Base-by-base conservation (phyloP, 1,140 invertebrate genomes). In the Drosophila biarmipes region DNA sequence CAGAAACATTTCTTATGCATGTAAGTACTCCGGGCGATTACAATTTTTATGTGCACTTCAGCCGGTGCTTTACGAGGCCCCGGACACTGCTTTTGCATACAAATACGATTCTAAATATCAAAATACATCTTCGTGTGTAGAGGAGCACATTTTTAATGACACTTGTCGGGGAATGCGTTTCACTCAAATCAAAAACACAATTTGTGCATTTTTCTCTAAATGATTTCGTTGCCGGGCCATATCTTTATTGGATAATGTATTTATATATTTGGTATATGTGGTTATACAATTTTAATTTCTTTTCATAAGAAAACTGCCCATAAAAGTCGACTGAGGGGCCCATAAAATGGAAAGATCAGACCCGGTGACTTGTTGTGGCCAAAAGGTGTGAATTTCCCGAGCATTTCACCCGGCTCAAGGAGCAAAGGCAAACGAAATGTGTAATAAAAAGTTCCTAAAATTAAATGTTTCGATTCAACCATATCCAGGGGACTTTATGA, bases 221-320 rank as follows among this genome's bases (percentile, higher is more conserved):
- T 81, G 78, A 82, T 78, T 86, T 71, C 54, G 46, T 48, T 19
- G 49, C 68, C 29, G 49, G 73, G 45, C 79, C 78, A 89, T 82
- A 86, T 87, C 84, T 87, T 89, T 82, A 82, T 87, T 81, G 73
- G 73, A 63, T 80, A 85, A 85, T 80, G 67, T 53, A 69, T 79
- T 64, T 71, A 61, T 80, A 64, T 73, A 55, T 38, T 64, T 35
- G 40, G 66, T 56, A 73, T 74, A 81, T 74, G 51, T 45, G 64
- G 51, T 56, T 46, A 55, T 74, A 84, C 56, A 81, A 73, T 82
- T 89, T 87, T 89, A 87, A 82, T 87, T 89, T 78, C 78, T 87
- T 87, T 87, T 87, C 84, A 45, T 57, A 73, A 10, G 84, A 82
- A 86, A 79, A 79, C 66, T 86, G 82, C 31, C 43, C 69, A 87